These are phyloP conservation scores for Istiophorus platypterus DNA, from an alignment of 2,113 vertebrate genomes.

Conservation along the genomic window DNA sequence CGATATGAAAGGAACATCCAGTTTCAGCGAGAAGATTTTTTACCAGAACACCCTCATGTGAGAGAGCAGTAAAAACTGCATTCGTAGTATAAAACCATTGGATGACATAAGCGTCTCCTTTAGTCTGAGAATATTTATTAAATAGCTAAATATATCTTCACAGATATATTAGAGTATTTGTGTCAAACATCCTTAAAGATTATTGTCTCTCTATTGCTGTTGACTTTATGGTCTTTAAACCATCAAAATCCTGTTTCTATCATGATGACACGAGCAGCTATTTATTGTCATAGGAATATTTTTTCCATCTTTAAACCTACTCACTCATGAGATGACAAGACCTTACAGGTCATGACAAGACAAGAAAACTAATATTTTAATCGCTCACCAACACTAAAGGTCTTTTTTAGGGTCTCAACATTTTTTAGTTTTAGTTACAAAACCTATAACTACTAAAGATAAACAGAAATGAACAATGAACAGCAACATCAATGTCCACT, in stretches of 20 bases:
- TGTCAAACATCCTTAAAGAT: background rate
- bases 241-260: background rate
- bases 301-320: background rate
- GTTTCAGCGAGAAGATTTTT: conserved; percentile 33
- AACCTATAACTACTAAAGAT: background rate
- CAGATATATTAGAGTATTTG: background rate
- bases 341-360: background rate
- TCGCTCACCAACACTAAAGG: no score
- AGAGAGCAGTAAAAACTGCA: background rate
- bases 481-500: no score
- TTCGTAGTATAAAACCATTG: background rate
- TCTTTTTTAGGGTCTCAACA: no score
- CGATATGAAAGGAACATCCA: background rate
- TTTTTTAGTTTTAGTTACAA: no score
- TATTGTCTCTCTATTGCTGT: background rate
- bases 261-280: background rate
- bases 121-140: background rate
- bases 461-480: background rate
- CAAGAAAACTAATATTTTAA: no score
- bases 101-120: background rate
- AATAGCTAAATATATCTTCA: background rate
- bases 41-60: conserved; percentile 18
- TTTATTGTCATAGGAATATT: background rate
- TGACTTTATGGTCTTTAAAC: background rate
- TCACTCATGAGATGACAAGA: background rate